phyloP scores from a whole-genome alignment of 2,113 vertebrate genomes.

The Sturnus vulgaris region DNA sequence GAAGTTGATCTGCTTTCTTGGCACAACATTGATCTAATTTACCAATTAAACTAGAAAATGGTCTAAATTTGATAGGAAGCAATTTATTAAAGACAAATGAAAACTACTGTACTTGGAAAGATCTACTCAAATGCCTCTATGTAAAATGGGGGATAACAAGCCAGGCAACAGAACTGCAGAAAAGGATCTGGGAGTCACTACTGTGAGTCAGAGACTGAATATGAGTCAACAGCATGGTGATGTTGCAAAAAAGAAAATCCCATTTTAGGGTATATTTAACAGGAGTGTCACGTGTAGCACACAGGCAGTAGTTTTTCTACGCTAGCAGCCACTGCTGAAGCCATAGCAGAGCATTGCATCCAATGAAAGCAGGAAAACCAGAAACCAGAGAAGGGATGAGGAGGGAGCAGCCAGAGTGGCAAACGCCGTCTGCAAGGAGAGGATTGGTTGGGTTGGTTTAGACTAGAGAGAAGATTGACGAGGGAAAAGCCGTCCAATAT shows the following conservation, averaged over 20 bases:
- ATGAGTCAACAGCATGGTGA: conserved; percentile 61
- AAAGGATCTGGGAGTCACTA: conserved; percentile 27
- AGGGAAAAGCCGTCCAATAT: not conserved
- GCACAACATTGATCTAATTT: not conserved
- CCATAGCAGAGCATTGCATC: not conserved
- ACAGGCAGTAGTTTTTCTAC: conserved; percentile 27
- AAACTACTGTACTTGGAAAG: not conserved
- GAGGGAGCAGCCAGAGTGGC: not conserved
- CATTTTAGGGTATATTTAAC: conserved; percentile 49
- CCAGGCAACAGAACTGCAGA: conserved; percentile 9
- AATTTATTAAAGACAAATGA: not conserved
- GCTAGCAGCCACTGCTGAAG: not conserved
- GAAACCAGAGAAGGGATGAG: not conserved
- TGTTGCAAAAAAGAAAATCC: conserved; percentile 56
- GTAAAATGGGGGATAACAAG: conserved; percentile 17
- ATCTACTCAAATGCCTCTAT: not conserved
- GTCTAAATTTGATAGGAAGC: not conserved
- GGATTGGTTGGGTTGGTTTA: not conserved
- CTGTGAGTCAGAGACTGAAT: conserved; percentile 56
- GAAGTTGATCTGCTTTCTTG: not conserved
- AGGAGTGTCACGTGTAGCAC: conserved; percentile 2
- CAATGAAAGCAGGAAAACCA: not conserved
- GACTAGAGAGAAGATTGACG: not conserved
- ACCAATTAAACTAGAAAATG: not conserved
- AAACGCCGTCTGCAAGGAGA: not conserved